Evolutionary conservation across 1,140 invertebrate genomes (phyloP).

Genomic region (Sycophaga agraensis): DNA sequence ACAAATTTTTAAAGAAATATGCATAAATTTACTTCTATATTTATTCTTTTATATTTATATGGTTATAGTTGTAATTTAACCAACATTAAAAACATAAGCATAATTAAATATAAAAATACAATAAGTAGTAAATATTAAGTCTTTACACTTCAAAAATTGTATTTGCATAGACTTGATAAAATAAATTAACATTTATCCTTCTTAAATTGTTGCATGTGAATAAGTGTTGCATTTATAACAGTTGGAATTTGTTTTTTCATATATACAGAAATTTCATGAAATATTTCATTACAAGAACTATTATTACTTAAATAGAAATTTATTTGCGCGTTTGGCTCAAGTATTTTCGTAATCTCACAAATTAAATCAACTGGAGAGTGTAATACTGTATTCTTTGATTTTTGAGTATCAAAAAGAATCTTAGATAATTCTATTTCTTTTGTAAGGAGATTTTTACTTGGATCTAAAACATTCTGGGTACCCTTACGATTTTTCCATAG

Average conservation of each 20-base stretch:
- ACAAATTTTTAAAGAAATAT: too few species aligned
- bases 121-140: too few species aligned
- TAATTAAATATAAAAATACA: too few species aligned
- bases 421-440: conserved; percentile 44
- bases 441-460: conserved; percentile 33
- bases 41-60: too few species aligned
- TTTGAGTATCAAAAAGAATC: conserved; percentile 27
- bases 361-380: conserved; percentile 38
- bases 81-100: too few species aligned
- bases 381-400: background rate
- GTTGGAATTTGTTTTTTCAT: conserved; percentile 30
- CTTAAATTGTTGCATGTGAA: conserved; percentile 41
- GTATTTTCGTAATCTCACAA: conserved; percentile 34
- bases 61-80: too few species aligned
- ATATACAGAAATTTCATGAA: conserved; percentile 28
- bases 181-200: too few species aligned
- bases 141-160: too few species aligned
- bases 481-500: conserved; percentile 40
- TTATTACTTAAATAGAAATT: conserved; percentile 31
- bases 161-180: too few species aligned
- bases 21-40: too few species aligned
- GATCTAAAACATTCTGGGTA: conserved; percentile 17
- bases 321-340: conserved; percentile 22
- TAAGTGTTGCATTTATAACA: conserved; percentile 37
- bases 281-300: conserved; percentile 24